A percentile compares a stretch with the other conserved stretches of the same genome.
These are phyloP conservation scores for Tenthredo livida DNA, from an alignment of 2,888 invertebrate species.

Conservation along the genomic window DNA sequence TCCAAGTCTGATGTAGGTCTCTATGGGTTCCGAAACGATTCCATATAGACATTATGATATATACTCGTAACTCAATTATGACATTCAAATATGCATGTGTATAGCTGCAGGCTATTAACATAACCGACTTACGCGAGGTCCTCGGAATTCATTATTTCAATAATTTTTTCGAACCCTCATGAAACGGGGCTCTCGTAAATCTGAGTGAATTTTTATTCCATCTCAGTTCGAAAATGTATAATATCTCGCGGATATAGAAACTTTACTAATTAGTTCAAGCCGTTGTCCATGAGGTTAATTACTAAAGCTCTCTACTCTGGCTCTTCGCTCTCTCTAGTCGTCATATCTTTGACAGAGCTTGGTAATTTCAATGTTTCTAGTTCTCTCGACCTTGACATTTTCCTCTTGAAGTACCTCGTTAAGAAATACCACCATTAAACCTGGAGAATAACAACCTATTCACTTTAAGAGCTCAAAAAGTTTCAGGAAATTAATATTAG, in stretches of 20 bases:
- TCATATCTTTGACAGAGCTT: background rate
- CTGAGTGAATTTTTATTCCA: background rate
- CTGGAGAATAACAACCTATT: constrained; percentile 4
- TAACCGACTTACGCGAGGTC: background rate
- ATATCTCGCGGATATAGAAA: background rate
- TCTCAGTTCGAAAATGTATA: background rate
- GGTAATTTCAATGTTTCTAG: constrained; percentile 15
- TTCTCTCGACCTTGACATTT: constrained; percentile 41
- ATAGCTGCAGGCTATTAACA: background rate
- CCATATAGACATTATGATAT: background rate
- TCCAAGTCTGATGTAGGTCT: background rate
- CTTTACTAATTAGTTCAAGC: constrained; percentile 4
- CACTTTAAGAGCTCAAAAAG: background rate
- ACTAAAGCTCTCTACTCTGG: background rate
- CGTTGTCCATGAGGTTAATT: background rate
- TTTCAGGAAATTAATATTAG: background rate
- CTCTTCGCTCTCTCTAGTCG: background rate
- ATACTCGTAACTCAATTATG: background rate
- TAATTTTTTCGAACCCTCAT: background rate
- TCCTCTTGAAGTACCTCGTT: constrained; percentile 15
- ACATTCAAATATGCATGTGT: constrained; percentile 16
- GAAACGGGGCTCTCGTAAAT: background rate
- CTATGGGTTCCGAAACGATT: background rate
- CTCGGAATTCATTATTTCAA: background rate
- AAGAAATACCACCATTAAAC: background rate